Conservation (phyloP, 2,888 invertebrate species). For the Pharmacophagus antenor region DNA sequence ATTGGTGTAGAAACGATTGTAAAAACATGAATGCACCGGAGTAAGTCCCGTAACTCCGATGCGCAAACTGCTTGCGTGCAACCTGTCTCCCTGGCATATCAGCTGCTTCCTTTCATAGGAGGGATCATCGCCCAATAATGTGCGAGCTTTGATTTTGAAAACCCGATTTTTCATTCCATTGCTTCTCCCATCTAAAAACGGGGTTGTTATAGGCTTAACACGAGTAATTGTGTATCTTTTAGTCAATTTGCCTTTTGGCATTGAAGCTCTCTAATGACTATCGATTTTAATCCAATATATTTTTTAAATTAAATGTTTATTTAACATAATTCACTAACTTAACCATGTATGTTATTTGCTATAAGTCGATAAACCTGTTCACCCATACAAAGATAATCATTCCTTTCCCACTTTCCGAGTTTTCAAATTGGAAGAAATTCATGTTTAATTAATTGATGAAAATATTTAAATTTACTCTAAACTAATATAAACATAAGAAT, state of each 20-base stretch:
- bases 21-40: conserved; percentile 44
- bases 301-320: no score
- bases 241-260: no score
- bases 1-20: conserved; percentile 33
- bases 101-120: conserved; percentile 42
- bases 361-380: no score
- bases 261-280: no score
- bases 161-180: no score
- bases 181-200: background rate
- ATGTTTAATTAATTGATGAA: background rate
- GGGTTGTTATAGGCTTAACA: background rate
- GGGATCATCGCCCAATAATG: conserved; percentile 25
- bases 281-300: no score
- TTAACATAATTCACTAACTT: no score
- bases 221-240: no score
- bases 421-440: background rate
- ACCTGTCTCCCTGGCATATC: conserved; percentile 36
- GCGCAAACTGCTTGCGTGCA: conserved; percentile 37
- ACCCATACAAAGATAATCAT: no score
- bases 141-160: conserved; percentile 22
- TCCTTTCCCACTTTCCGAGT: no score
- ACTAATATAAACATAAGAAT: conserved; percentile 9
- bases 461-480: background rate
- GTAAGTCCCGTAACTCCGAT: conserved; percentile 45
- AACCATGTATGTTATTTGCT: no score